Evolutionary conservation across 2,888 invertebrate species (phyloP).

Genomic region (Caenorhabditis doughertyi): DNA sequence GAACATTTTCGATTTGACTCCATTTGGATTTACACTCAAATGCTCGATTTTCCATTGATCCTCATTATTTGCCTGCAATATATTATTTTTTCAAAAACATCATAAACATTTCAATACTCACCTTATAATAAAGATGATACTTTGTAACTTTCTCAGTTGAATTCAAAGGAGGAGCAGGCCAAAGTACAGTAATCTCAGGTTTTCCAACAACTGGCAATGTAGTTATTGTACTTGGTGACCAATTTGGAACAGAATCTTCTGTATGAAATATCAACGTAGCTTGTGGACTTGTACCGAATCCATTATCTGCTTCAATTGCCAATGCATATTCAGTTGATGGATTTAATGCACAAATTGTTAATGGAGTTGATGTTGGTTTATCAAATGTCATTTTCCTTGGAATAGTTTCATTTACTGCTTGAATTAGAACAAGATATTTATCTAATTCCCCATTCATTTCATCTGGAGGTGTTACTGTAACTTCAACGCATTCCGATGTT

Average conservation of each 20-base stretch:
- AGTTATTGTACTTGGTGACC: conserved; percentile 74
- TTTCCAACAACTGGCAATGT: conserved; percentile 67
- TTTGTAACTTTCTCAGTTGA: conserved; percentile 49
- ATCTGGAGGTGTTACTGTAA: conserved; percentile 63
- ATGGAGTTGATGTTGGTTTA: conserved; percentile 59
- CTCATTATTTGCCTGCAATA: conserved; percentile 50
- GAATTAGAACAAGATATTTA: conserved; percentile 42
- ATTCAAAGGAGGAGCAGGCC: conserved; percentile 52
- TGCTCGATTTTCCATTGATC: conserved; percentile 69
- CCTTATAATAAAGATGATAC: conserved; percentile 70
- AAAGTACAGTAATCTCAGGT: conserved; percentile 65
- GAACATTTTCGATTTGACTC: conserved; percentile 56
- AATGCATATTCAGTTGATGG: conserved; percentile 72
- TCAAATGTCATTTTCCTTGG: conserved; percentile 51
- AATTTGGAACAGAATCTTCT: conserved; percentile 73
- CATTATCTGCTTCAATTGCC: conserved; percentile 76
- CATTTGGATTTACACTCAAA: conserved; percentile 58
- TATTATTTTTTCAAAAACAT: neutral
- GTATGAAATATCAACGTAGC: conserved; percentile 74
- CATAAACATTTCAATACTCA: neutral
- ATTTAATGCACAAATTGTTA: conserved; percentile 73
- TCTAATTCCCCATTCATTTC: conserved; percentile 69
- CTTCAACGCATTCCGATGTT: conserved; percentile 75
- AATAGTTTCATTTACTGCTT: conserved; percentile 42
- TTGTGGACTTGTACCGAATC: conserved; percentile 78